phyloP scores from a whole-genome alignment of 2,797 vertebrate genomes.

The Scyliorhinus canicula region DNA sequence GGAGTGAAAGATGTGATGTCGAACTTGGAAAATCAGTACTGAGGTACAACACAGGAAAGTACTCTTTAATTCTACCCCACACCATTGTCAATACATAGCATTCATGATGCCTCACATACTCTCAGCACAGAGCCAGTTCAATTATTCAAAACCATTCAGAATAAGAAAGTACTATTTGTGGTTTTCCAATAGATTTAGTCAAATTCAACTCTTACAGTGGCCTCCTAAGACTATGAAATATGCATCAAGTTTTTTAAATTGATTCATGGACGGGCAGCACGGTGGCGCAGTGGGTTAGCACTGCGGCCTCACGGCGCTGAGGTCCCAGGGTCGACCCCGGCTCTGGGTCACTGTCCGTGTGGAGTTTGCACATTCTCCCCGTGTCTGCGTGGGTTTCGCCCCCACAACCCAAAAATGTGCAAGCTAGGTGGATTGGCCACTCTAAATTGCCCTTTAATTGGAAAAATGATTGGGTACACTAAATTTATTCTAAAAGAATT shows the following conservation, averaged over 20 bases:
- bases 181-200: not conserved
- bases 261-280: too few species aligned
- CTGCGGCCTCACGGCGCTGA: too few species aligned
- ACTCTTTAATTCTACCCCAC: not conserved
- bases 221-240: not conserved
- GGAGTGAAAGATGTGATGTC: not conserved
- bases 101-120: not conserved
- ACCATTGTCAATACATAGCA: not conserved
- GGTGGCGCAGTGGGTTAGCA: too few species aligned
- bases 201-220: not conserved
- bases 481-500: too few species aligned
- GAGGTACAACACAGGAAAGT: not conserved
- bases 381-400: too few species aligned
- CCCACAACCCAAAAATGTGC: too few species aligned
- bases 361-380: too few species aligned
- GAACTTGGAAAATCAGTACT: not conserved
- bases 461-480: too few species aligned
- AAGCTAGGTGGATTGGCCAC: too few species aligned
- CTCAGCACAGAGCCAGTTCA: not conserved
- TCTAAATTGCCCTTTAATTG: too few species aligned
- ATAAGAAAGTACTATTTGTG: not conserved
- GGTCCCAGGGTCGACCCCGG: too few species aligned
- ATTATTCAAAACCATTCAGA: not conserved
- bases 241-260: not conserved
- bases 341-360: too few species aligned